Evolutionary conservation across 2,113 vertebrate genomes (phyloP), one percentile per base, ranked within the genome.

Genomic region (Madoqua kirkii): DNA sequence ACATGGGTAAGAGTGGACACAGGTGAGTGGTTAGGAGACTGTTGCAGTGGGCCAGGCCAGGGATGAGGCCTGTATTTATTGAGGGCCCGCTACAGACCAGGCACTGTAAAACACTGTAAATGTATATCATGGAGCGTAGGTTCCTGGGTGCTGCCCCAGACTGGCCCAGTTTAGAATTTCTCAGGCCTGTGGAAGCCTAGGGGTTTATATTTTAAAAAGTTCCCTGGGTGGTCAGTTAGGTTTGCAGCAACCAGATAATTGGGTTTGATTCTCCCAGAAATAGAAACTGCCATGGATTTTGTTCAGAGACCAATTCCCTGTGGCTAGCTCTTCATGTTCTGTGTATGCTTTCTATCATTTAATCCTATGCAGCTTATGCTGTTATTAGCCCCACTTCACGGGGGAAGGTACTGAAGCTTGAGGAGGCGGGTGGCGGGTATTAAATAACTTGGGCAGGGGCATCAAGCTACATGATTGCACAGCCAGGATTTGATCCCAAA

Each of bases 171-270:
- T 57, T 48, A 93, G 92, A 89, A 27, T 95, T 93, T 82, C 79
- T 93, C 23, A 82, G 54, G 67, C 6, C 0, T 74, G 10, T 60
- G 50, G 33, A 57, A 55, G 13, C 27, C 48, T 40, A 48, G 50
- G 59, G 27, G 45, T 88, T 50, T 96, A 25, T 91, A 45, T 64
- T 85, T 91, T 64, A 92, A 89, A 54, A 95, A 54, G 43, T 11
- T 60, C 7, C 7, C 21, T 52, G 67, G 19, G 25, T 90, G 52
- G 87, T 50, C 50, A 71, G 2, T 71, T 33, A 48, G 43, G 15
- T 89, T 76, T 78, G 81, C 54, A 93, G 55, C 40, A 89, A 90
- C 10, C 25, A 40, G 16, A 21, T n/a, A 17, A 27, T 29, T 89
- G 33, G 40, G 48, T 76, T 76, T 3, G 25, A 64, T 95, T 76